A percentile compares a stretch with the other conserved stretches of the same genome.
phyloP scores from a whole-genome alignment of 1,140 invertebrate species.

The Euura lappo region DNA sequence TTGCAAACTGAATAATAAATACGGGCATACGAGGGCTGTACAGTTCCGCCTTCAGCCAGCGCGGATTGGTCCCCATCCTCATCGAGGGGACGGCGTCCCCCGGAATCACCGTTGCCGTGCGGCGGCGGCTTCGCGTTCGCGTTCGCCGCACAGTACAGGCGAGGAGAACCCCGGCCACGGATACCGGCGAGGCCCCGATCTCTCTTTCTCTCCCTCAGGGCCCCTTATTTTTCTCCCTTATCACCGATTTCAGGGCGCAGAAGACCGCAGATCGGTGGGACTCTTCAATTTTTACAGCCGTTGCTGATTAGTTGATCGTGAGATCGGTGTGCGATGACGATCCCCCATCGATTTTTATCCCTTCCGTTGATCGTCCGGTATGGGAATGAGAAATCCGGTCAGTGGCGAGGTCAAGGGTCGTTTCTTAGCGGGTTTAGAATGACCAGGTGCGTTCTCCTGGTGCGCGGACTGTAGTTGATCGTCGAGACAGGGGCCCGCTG shows the following conservation, averaged over 20 bases:
- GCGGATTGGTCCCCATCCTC: constrained; percentile 55
- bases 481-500: constrained; percentile 26
- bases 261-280: too few relatives aligned
- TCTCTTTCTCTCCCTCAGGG: too few relatives aligned
- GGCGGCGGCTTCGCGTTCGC: constrained; percentile 18
- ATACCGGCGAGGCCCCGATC: constrained; percentile 11
- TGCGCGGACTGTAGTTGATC: constrained; percentile 12
- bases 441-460: constrained; percentile 3
- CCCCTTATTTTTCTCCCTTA: too few relatives aligned
- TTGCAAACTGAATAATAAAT: constrained; percentile 64
- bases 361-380: too few relatives aligned
- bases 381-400: too few relatives aligned
- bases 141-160: constrained; percentile 13
- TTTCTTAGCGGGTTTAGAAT: neutral
- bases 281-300: neutral
- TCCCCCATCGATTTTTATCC: too few relatives aligned
- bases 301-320: neutral
- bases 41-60: constrained; percentile 62
- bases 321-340: neutral
- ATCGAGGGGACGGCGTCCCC: constrained; percentile 55
- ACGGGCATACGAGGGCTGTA: constrained; percentile 53
- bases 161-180: constrained; percentile 23
- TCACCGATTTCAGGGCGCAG: too few relatives aligned
- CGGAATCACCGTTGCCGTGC: constrained; percentile 1
- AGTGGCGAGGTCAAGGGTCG: constrained; percentile 13